Conservation (phyloP, 2,888 invertebrate genomes). For the Epistrophe eligans region DNA sequence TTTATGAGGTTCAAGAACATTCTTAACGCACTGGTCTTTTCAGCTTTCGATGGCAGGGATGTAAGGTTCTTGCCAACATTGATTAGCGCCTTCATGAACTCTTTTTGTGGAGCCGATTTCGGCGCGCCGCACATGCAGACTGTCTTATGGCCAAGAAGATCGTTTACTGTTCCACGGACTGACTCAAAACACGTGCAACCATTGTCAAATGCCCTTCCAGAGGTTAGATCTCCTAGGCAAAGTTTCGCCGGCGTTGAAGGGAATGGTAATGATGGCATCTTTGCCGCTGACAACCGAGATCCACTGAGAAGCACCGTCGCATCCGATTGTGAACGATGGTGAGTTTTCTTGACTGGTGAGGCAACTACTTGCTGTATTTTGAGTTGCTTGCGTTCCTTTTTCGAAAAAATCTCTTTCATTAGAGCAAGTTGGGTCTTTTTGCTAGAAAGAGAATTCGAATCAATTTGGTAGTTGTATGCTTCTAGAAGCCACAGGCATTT, state of each 20-base stretch:
- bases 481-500: conserved; percentile 98
- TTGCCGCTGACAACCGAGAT: conserved; percentile 77
- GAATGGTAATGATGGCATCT: conserved; percentile 76
- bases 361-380: conserved; percentile 74
- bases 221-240: conserved; percentile 94
- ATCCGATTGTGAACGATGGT: conserved; percentile 91
- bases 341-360: conserved; percentile 88
- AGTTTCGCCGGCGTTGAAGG: conserved; percentile 85
- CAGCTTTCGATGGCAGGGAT: conserved; percentile 93
- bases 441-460: conserved; percentile 79
- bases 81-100: conserved; percentile 94
- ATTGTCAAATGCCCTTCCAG: conserved; percentile 98
- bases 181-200: conserved; percentile 96
- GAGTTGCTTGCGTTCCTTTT: conserved; percentile 81
- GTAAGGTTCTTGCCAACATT: conserved; percentile 93
- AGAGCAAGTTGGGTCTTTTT: conserved; percentile 83
- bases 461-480: conserved; percentile 88
- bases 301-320: conserved; percentile 88
- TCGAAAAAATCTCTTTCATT: conserved; percentile 83
- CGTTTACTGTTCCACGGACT: conserved; percentile 89
- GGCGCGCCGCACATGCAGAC: conserved; percentile 93
- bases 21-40: conserved; percentile 95
- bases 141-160: conserved; percentile 90
- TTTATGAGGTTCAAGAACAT: conserved; percentile 97
- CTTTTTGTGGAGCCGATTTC: conserved; percentile 91